Percentiles rank a stretch among this genome's conserved stretches.
Conservation (phyloP, 2,888 invertebrate species). For the Cloeon dipterum region DNA sequence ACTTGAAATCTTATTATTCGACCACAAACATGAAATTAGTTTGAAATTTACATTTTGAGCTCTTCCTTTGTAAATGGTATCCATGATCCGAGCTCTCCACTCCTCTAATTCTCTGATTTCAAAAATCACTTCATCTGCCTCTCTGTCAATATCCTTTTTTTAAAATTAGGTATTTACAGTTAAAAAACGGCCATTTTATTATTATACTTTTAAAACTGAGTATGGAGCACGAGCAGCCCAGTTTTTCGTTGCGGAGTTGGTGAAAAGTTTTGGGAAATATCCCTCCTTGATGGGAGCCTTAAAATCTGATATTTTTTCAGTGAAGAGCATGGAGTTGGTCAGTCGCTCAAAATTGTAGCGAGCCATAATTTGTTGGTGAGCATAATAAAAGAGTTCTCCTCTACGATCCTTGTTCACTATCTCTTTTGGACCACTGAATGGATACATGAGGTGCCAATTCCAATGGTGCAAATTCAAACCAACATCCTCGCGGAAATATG, state of each 20-base stretch:
- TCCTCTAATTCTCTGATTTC: slow-evolving; percentile 11
- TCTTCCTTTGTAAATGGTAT: slow-evolving; percentile 13
- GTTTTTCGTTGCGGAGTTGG: slow-evolving; percentile 7
- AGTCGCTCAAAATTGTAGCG: slow-evolving; percentile 11
- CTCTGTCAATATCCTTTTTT: slow-evolving; percentile 3
- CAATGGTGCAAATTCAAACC: slow-evolving; percentile 75
- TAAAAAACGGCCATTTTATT: too few relatives aligned
- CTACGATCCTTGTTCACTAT: slow-evolving; percentile 53
- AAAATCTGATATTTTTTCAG: slow-evolving; percentile 5
- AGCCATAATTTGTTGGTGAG: slow-evolving; percentile 35
- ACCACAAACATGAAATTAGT: too few relatives aligned
- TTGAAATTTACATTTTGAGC: background rate
- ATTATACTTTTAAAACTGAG: too few relatives aligned
- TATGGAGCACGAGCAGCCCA: slow-evolving; percentile 9
- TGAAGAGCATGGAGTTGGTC: slow-evolving; percentile 8
- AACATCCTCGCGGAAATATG: slow-evolving; percentile 68
- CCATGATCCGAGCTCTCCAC: slow-evolving; percentile 13
- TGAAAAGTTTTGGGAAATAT: slow-evolving; percentile 10
- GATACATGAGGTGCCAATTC: slow-evolving; percentile 82
- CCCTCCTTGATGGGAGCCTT: slow-evolving; percentile 8
- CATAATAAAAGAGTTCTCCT: slow-evolving; percentile 58
- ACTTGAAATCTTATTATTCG: too few relatives aligned
- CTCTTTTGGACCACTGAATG: slow-evolving; percentile 35
- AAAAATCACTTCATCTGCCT: background rate
- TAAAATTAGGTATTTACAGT: background rate